A percentile compares a stretch with the other conserved stretches of the same genome.
phyloP scores from a whole-genome alignment of 2,888 invertebrate species.

The Aethes cnicana region DNA sequence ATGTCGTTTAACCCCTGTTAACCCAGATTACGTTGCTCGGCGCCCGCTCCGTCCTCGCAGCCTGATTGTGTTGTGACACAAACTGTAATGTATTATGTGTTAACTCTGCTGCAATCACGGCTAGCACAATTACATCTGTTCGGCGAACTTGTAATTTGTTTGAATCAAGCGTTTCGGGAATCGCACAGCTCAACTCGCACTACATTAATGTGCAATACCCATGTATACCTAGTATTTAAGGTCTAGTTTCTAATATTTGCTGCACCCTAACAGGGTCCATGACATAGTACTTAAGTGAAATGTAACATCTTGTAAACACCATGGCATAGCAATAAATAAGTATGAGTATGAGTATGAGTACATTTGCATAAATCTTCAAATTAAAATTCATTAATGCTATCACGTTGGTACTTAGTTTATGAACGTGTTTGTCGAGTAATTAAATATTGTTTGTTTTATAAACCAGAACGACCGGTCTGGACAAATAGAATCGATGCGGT shows the following conservation, averaged over 20 bases:
- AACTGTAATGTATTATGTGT: slow-evolving; percentile 83
- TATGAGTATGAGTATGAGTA: too few relatives aligned
- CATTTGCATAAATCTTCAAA: not conserved
- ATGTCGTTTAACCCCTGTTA: slow-evolving; percentile 89
- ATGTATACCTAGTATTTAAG: too few relatives aligned
- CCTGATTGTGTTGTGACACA: slow-evolving; percentile 83
- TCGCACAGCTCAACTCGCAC: too few relatives aligned
- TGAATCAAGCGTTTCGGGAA: slow-evolving; percentile 51
- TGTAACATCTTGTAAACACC: too few relatives aligned
- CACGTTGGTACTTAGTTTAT: slow-evolving; percentile 6
- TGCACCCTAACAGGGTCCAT: too few relatives aligned
- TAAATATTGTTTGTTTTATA: slow-evolving; percentile 23
- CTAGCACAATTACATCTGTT: slow-evolving; percentile 76
- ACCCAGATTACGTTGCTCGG: slow-evolving; percentile 86
- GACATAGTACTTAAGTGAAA: too few relatives aligned
- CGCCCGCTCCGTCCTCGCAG: slow-evolving; percentile 82
- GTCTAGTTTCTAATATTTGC: too few relatives aligned
- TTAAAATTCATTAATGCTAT: slow-evolving; percentile 19
- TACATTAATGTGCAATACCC: too few relatives aligned
- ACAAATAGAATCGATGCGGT: slow-evolving; percentile 13
- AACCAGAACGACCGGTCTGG: slow-evolving; percentile 19
- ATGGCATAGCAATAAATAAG: too few relatives aligned
- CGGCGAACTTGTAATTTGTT: slow-evolving; percentile 73
- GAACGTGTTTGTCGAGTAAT: slow-evolving; percentile 21
- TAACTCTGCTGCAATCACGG: slow-evolving; percentile 82